phyloP scores from a whole-genome alignment of 1,140 invertebrate species.

The Lineus longissimus region DNA sequence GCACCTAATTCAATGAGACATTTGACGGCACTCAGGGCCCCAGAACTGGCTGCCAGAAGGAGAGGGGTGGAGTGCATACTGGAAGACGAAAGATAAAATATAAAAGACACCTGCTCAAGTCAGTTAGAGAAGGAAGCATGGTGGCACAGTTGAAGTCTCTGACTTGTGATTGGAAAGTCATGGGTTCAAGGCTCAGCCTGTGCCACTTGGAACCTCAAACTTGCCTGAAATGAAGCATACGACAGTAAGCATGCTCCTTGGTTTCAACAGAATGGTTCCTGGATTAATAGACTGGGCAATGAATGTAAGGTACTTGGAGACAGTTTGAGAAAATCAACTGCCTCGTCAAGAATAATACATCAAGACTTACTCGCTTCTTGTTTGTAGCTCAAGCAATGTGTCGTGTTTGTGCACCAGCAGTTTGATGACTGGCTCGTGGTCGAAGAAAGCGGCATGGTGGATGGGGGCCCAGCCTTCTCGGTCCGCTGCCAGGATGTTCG shows the following conservation, averaged over 20 bases:
- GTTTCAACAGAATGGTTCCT: no score
- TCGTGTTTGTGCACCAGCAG: constrained; percentile 44
- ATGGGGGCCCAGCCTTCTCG: constrained; percentile 53
- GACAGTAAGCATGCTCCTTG: no score
- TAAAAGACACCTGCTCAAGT: no score
- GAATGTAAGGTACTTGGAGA: no score
- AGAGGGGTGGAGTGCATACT: constrained; percentile 45
- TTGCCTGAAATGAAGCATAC: no score
- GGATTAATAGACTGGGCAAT: no score
- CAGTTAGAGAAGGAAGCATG: background rate
- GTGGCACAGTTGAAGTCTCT: no score
- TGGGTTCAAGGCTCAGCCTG: no score
- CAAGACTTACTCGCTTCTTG: constrained; percentile 45
- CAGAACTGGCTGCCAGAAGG: constrained; percentile 49
- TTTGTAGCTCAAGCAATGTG: constrained; percentile 44
- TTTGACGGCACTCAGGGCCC: constrained; percentile 43
- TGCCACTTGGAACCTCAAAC: no score
- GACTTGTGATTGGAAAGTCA: background rate
- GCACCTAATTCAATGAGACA: constrained; percentile 44
- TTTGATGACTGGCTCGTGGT: constrained; percentile 43
- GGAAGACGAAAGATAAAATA: constrained; percentile 18
- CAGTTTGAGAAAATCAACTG: no score
- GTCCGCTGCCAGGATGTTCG: constrained; percentile 43
- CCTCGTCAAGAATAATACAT: no score
- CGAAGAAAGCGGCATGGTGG: constrained; percentile 52